Base-by-base conservation (phyloP, 2,797 vertebrate species). In the Steatocranus sp. region DNA sequence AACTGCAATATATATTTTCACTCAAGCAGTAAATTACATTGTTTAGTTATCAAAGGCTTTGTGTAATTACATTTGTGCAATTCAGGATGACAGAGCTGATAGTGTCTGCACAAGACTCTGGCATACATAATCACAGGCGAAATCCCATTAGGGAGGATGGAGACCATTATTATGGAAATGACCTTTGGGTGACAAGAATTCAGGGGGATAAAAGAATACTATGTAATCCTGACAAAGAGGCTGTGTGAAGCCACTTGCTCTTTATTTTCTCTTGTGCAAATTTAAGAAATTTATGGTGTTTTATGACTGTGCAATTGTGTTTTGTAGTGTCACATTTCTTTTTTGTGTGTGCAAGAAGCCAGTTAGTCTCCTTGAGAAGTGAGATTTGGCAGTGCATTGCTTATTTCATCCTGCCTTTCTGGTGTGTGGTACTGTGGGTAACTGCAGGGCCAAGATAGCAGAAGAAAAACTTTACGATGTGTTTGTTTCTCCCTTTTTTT, bases 101-200 rank as follows among this genome's bases (percentile, higher is more conserved):
- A 83, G 92, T 91, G 90, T 94, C 90, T 90, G 88, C 87, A 87
- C 90, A 94, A 93, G 93, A 91, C 51, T 82, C 82, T 84, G 81
- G 90, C 93, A 92, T 93, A 94, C 92, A 93, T 94, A 94, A 95
- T 95, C 93, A 94, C 94, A 93, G 91, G 86, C 92, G 75, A 93
- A 95, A 94, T 93, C 93, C 93, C 94, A 94, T 94, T 94, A 93
- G 93, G 92, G 93, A 93, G 85, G 91, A 86, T 82, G 79, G 85
- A 94, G 88, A 63, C 89, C 88, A 94, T 95, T 96, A 94, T 96
- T 95, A 96, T 95, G 95, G 91, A 95, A 96, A 96, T 96, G 93
- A 95, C 95, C 95, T 95, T 91, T 94, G 93, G 93, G 91, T 94
- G 93, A 90, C 92, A 83, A 90, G 93, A 93, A 92, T 86, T 90